These are phyloP conservation scores for Eufriesea mexicana DNA, from an alignment of 1,140 invertebrate genomes.

Conservation along the genomic window DNA sequence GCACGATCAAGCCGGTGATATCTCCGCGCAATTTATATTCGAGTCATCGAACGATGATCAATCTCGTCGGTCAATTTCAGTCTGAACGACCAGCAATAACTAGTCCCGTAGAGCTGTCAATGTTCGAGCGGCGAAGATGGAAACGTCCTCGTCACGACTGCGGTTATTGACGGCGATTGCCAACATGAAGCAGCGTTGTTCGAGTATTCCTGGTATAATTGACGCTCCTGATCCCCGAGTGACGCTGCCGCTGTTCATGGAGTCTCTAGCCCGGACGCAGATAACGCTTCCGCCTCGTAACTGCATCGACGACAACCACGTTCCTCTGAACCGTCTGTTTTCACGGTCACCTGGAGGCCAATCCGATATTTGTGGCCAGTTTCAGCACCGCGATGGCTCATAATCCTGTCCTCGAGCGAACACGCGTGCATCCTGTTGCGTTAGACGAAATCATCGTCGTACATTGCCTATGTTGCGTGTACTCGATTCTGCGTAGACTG, in stretches of 20 bases:
- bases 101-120: constrained; percentile 5
- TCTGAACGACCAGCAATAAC: constrained; percentile 24
- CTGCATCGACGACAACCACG: background rate
- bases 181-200: constrained; percentile 30
- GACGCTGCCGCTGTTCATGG: constrained; percentile 11
- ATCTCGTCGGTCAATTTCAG: constrained; percentile 37
- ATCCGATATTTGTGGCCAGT: background rate
- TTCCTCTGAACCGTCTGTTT: background rate
- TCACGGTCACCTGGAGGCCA: background rate
- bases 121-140: constrained; percentile 35
- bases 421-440: background rate
- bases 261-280: background rate
- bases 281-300: constrained; percentile 15
- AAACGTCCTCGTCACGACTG: constrained; percentile 40
- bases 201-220: constrained; percentile 33
- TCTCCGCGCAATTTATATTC: constrained; percentile 9
- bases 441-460: background rate
- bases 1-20: too few species aligned
- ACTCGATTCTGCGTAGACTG: too few species aligned
- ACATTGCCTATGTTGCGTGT: too few species aligned
- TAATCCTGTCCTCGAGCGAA: background rate
- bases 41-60: constrained; percentile 30
- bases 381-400: background rate
- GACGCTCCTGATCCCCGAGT: constrained; percentile 29
- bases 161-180: constrained; percentile 43